Base-by-base conservation (phyloP, 2,888 invertebrate genomes). In the Amphipoea oculea region DNA sequence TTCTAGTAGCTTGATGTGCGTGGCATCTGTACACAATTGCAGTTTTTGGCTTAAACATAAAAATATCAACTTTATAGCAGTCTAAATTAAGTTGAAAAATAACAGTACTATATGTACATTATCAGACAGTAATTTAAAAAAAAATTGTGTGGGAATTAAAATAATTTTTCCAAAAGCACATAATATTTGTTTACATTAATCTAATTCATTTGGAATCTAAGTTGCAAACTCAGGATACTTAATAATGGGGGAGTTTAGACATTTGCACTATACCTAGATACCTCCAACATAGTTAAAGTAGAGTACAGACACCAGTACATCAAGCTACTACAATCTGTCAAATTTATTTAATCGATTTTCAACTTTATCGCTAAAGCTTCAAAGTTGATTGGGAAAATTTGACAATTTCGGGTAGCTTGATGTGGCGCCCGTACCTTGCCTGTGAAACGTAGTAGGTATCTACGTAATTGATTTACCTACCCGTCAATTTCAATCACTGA, bases 391-490 rank as follows among this genome's bases (percentile, higher is more conserved):
- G 29, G 29, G 29, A 29, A 29, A 29, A 29, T 29, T 29, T 29
- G 29, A 29, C 29, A 29, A 29, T 29, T 29, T 29, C 29, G 29
- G 29, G 29, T 29, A 29, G 29, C 29, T 29, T 29, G 29, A 29
- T 29, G 29, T 29, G 29, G 29, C 29, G 29, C 29, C 29, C 11
- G 6, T 45, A 20, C n/a, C 4, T 40, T 67, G 23, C 36, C 20
- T 9, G 4, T 65, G 14, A 54, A 72, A 40, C 9, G 60, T 9
- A 29, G 40, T 51, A n/a, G 17, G 9, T 83, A 5, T 51, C 5
- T 51, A 17, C 3, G 17, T 36, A 82, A 84, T 76, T 74, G 48
- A 65, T 65, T 76, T 70, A 81, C 48, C 48, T 29, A 73, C 69
- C 63, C 54, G 70, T 68, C 82, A 65, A 54, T 54, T 65, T 45